Base-by-base conservation (phyloP, 2,797 vertebrate species). In the Myiothlypis chrysogaster region DNA sequence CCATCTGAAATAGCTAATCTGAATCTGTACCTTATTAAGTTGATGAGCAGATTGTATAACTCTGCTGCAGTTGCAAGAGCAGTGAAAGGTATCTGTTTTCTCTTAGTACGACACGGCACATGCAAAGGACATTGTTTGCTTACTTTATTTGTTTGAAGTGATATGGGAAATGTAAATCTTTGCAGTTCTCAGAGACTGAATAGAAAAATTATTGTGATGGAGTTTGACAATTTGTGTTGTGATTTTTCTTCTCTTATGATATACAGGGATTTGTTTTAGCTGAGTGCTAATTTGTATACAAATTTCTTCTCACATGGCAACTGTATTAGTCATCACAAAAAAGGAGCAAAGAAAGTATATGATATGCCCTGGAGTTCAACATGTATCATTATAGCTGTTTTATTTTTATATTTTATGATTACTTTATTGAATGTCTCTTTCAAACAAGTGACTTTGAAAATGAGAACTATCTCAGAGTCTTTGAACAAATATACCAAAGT, bases 401-500 rank as follows among this genome's bases (percentile, higher is more conserved):
- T 86, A 71, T 87, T 96, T 94, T 84, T 91, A 35, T 92, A 80
- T 87, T 95, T 92, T 91, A 66, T 93, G 78, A 70, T 55, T 82
- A 43, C 59, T 59, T 96, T 91, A 72, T 79, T 95, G 91, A 86
- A 81, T 80, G 68, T 91, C 69, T 95, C 64, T 96, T 95, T 94
- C 53, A 83, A 95, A 96, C 52, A 88, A 87, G 60, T 75, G 65
- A 83, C 87, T 96, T 88, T 89, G 83, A 95, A 89, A 84, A 59
- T 82, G 72, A 78, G 92, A 96, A 83, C 92, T 73, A 84, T 97
- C 91, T 92, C 77, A 4, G 27, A 94, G 78, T 89, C 87, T 97
- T 97, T 93, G 93, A 95, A 90, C 47, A 82, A 83, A 89, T 95
- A 94, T 91, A 81, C 71, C 93, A 81, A 90, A 93, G 47, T 78